phyloP scores from a whole-genome alignment of 1,140 invertebrate species.

The Eriosoma lanigerum region DNA sequence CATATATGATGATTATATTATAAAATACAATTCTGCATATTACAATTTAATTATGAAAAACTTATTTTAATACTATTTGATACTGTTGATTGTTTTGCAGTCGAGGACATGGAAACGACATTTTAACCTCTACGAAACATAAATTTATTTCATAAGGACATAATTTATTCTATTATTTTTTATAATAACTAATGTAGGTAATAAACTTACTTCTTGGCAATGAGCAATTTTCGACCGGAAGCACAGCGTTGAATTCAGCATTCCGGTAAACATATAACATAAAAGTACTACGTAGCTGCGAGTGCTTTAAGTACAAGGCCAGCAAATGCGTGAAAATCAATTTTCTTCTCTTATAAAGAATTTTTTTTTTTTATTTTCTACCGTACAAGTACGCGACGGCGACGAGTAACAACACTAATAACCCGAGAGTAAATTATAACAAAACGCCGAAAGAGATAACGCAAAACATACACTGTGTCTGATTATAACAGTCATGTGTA shows the following conservation, averaged over 20 bases:
- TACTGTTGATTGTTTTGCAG: too few relatives aligned
- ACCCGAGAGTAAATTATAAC: background rate
- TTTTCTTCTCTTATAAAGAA: background rate
- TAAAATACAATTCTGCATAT: too few relatives aligned
- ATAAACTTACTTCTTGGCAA: conserved; percentile 50
- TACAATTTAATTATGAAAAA: too few relatives aligned
- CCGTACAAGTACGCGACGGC: background rate
- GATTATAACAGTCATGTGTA: conserved; percentile 31
- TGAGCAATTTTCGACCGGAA: conserved; percentile 53
- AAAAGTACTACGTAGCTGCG: background rate
- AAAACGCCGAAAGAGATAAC: conserved; percentile 42
- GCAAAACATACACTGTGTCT: background rate
- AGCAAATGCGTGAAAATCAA: conserved; percentile 1
- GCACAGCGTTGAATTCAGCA: conserved; percentile 41
- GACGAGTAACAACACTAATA: background rate
- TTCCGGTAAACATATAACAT: conserved; percentile 39
- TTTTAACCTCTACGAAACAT: too few relatives aligned
- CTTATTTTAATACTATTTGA: too few relatives aligned
- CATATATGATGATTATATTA: too few relatives aligned
- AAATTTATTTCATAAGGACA: too few relatives aligned
- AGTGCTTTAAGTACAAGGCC: conserved; percentile 28
- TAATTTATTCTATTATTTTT: too few relatives aligned
- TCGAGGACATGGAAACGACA: too few relatives aligned
- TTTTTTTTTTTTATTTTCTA: background rate
- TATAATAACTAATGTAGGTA: background rate